Percentiles rank a stretch among this genome's conserved stretches.
These are phyloP conservation scores for Crotophaga sulcirostris DNA, from an alignment of 2,113 vertebrate genomes.

Conservation along the genomic window DNA sequence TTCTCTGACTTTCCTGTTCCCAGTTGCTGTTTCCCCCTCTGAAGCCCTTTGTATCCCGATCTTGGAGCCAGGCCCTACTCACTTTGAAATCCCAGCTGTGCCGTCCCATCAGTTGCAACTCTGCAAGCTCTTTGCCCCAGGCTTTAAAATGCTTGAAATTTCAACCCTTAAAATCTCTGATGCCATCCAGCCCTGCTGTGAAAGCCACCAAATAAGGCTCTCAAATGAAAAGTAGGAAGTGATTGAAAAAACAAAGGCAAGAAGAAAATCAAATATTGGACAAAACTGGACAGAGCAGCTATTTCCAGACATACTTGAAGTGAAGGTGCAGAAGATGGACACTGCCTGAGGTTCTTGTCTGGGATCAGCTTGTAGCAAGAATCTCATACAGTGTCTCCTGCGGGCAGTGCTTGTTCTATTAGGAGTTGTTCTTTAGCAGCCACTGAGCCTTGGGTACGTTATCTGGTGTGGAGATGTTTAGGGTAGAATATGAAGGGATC, in stretches of 20 bases:
- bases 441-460: not conserved
- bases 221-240: not conserved
- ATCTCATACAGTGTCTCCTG: not conserved
- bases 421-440: not conserved
- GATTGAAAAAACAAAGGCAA: not conserved
- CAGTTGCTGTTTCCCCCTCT: constrained; percentile 4
- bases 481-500: not conserved
- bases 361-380: not conserved
- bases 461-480: not conserved
- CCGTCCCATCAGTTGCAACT: not conserved
- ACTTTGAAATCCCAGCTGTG: constrained; percentile 38
- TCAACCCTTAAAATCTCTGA: not conserved
- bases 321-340: not conserved
- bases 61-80: constrained; percentile 6
- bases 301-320: not conserved
- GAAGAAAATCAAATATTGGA: not conserved
- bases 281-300: not conserved
- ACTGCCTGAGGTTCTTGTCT: not conserved
- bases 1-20: constrained; percentile 31
- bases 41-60: constrained; percentile 4
- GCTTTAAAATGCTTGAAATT: not conserved
- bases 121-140: not conserved
- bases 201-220: not conserved
- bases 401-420: not conserved
- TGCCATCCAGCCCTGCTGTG: not conserved